Base-by-base conservation (phyloP, 2,888 invertebrate genomes). In the Siphlonurus alternatus region DNA sequence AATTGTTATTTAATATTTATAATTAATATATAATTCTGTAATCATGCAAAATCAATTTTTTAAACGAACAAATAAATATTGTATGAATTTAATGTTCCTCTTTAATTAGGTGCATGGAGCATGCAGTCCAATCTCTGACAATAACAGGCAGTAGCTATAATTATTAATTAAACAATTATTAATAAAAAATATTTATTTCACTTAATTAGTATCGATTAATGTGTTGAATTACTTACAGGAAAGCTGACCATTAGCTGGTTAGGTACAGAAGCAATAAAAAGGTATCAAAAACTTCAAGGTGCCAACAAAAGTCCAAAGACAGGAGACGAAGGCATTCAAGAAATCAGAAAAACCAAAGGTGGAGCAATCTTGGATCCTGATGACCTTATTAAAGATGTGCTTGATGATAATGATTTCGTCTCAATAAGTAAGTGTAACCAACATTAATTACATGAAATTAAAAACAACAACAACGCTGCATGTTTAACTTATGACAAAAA, bases 341-440 rank as follows among this genome's bases (percentile, higher is more conserved):
- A 82, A 72, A 74, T 83, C 1, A 73, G 83, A 20, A 80, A 81
- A 70, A 80, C 81, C 0, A 74, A 80, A 68, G 82, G 82, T 1
- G 81, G 82, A 2, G 81, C 82, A 2, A 76, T 83, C 54, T 71
- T 83, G 25, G 82, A 83, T 70, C 77, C 77, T 0, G 80, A 79
- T 66, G 83, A 83, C 70, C 62, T 72, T 18, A 76, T 83, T 59
- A 72, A 72, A 59, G 78, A 80, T 64, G 79, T 82, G 5, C 72
- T 83, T 22, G 81, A 82, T 68, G 82, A 83, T 70, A 80, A 82
- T 69, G 83, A 83, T 68, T 83, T 81, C 71, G 78, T 83, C 15
- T 78, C 80, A 20, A 77, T 82, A 25, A 80, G 82, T 81, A 73
- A 74, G 77, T 68, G n/a, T n/a, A n/a, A n/a, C n/a, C n/a, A n/a